Conservation (phyloP, 2,113 vertebrate genomes). For the Saccopteryx bilineata region DNA sequence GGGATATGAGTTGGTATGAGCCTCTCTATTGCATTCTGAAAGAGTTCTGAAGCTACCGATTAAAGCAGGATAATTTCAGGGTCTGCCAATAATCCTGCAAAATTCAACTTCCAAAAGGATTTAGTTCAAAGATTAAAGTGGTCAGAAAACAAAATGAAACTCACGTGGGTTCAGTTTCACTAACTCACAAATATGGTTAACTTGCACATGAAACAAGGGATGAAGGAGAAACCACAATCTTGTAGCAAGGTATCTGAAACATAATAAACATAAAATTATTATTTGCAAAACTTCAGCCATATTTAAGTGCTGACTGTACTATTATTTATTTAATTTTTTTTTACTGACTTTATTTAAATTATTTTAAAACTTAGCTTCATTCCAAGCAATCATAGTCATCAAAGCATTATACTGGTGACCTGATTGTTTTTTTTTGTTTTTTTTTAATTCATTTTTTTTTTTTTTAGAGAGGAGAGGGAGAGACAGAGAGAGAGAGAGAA, state of each 20-base stretch:
- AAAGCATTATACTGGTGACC: neutral
- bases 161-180: neutral
- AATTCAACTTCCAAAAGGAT: neutral
- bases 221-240: neutral
- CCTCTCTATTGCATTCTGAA: neutral
- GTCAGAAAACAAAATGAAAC: slow-evolving; percentile 37
- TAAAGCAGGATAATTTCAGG: slow-evolving; percentile 48
- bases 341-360: neutral
- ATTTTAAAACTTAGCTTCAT: slow-evolving; percentile 30
- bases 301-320: neutral
- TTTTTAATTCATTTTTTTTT: too few species aligned
- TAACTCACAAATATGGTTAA: slow-evolving; percentile 32
- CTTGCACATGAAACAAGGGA: neutral
- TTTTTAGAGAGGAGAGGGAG: too few species aligned
- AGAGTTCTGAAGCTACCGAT: neutral
- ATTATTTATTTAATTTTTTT: slow-evolving; percentile 8
- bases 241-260: neutral
- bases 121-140: slow-evolving; percentile 46
- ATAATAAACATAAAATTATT: neutral
- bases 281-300: neutral
- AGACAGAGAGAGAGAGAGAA: too few species aligned
- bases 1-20: neutral
- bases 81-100: neutral
- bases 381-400: slow-evolving; percentile 15
- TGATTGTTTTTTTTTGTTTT: too few species aligned